phyloP scores from a whole-genome alignment of 2,797 vertebrate genomes.

The Jordanella pulchra region DNA sequence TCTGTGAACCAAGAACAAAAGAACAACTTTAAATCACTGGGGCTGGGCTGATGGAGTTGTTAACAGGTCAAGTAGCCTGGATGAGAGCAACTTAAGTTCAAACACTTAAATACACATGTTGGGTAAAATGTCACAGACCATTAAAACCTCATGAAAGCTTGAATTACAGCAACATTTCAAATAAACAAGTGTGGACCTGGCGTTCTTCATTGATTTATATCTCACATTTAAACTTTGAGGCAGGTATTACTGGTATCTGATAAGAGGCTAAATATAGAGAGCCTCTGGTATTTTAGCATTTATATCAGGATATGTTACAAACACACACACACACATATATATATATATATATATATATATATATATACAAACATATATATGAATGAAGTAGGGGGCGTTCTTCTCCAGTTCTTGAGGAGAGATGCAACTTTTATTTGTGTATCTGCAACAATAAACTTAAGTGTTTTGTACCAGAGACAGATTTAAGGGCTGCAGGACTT shows the following conservation, averaged over 20 bases:
- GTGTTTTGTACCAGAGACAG: too few species aligned
- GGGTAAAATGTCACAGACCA: background rate
- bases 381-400: too few species aligned
- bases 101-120: constrained; percentile 13
- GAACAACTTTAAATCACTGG: constrained; percentile 35
- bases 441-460: too few species aligned
- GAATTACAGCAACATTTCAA: constrained; percentile 10
- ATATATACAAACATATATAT: too few species aligned
- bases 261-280: constrained; percentile 3
- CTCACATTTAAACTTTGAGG: background rate
- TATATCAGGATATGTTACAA: too few species aligned
- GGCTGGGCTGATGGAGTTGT: constrained; percentile 3
- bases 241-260: background rate
- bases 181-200: background rate
- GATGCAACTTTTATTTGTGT: too few species aligned
- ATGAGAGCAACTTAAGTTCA: constrained; percentile 24
- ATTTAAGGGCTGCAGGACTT: too few species aligned
- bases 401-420: too few species aligned
- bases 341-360: too few species aligned
- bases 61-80: constrained; percentile 22
- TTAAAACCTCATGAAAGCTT: background rate
- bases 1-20: constrained; percentile 13
- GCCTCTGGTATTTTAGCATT: background rate
- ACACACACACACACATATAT: too few species aligned
- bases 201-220: constrained; percentile 21